phyloP scores from a whole-genome alignment of 2,888 invertebrate species.

The Chaetogeoica ovagalla region DNA sequence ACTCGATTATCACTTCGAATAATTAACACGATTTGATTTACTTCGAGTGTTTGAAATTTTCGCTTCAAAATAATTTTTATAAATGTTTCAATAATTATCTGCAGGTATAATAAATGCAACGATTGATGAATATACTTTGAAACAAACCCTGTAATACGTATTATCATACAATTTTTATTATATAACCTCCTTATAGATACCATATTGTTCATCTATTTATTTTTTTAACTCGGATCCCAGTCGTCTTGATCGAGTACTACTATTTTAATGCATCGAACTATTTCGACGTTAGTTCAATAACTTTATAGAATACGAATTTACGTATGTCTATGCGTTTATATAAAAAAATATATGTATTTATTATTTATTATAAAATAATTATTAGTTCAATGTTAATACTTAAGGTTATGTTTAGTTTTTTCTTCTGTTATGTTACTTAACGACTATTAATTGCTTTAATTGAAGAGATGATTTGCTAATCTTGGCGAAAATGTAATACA shows the following conservation, averaged over 20 bases:
- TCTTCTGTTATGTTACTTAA: background rate
- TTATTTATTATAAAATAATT: background rate
- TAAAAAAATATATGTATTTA: background rate
- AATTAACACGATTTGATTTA: no score
- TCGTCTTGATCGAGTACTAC: background rate
- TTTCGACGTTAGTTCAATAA: background rate
- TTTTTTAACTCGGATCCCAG: background rate
- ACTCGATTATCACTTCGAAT: no score
- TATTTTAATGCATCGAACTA: slow-evolving; percentile 2
- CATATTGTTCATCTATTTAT: slow-evolving; percentile 4
- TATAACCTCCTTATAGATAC: background rate
- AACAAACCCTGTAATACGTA: background rate
- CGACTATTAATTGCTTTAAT: slow-evolving; percentile 7
- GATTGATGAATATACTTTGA: background rate
- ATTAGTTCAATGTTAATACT: slow-evolving; percentile 25
- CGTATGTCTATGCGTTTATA: background rate
- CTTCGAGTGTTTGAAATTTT: no score
- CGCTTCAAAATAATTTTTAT: no score
- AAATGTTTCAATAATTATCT: no score
- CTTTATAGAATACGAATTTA: background rate
- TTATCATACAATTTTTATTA: background rate
- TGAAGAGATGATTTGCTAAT: slow-evolving; percentile 35
- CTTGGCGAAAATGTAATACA: slow-evolving; percentile 13
- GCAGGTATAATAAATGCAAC: no score
- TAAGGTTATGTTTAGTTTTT: slow-evolving; percentile 10